Evolutionary conservation across 2,113 vertebrate genomes (phyloP), one percentile per base, ranked within the genome.

Genomic region (Cottus gobio): DNA sequence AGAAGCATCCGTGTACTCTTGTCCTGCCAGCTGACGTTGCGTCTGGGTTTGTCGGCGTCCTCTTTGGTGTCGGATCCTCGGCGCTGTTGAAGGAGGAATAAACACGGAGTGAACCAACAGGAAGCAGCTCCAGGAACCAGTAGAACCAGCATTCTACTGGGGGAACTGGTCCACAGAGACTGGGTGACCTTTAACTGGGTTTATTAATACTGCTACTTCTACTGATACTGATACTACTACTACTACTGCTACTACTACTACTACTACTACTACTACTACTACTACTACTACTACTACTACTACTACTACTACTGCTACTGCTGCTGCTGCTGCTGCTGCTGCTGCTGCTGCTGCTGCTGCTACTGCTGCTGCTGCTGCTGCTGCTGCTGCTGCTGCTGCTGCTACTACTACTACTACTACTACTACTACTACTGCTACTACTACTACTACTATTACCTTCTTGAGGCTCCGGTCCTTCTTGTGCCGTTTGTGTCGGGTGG

Each of bases 381-480:
- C 39, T 39, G 12, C 10, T 39, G 12, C 10, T 39, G 12, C 39
- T 12, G 7, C 11, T 39, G 7, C 7, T 39, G 9, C 39, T 39
- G 16, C 13, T 44, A 16, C 13, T 15, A 16, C 13, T 44, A 16
- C 42, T 44, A 44, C 42, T 44, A 4, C 42, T 44, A 5, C 3
- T 44, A 44, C 42, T 16, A 5, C 42, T 44, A 44, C 1, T 4
- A 4, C 3, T 44, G 16, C 13, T 5, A 44, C 42, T 44, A 44
- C 12, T 15, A 16, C 13, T 44, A 16, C 42, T 16, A 44, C 3
- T 44, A 44, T 4, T 44, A 44, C 98, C 97, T 98, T 98, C 90
- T 96, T 98, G 77, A 95, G 95, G 88, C 95, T 95, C 54, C 93
- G 90, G 56, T 97, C 95, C 88, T 98, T 98, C 89, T 97, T 98